phyloP scores from a whole-genome alignment of 2,888 invertebrate species.

The Laspeyria flexula region DNA sequence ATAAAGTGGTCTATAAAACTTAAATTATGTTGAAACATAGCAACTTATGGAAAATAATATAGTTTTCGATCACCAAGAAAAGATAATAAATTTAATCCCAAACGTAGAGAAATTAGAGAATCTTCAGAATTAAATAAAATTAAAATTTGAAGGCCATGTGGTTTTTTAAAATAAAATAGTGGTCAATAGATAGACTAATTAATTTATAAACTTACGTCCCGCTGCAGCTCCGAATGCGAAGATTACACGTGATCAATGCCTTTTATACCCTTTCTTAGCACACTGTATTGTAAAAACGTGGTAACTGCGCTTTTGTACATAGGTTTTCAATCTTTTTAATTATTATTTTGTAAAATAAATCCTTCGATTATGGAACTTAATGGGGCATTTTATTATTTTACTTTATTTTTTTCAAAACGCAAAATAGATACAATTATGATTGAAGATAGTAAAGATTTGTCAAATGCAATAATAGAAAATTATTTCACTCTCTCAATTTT shows the following conservation, averaged over 20 bases:
- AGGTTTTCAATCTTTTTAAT: not conserved
- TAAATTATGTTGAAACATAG: too few relatives aligned
- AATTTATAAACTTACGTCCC: conserved; percentile 39
- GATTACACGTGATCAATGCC: conserved; percentile 4
- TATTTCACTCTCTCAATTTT: too few relatives aligned
- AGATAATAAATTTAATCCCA: not conserved
- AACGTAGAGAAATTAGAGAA: not conserved
- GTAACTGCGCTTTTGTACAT: conserved; percentile 17
- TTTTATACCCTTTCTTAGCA: conserved; percentile 29
- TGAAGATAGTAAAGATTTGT: too few relatives aligned
- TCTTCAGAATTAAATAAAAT: not conserved
- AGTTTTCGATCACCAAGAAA: too few relatives aligned
- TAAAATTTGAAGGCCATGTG: not conserved
- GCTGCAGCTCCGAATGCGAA: conserved; percentile 44
- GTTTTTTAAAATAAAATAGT: conserved; percentile 4
- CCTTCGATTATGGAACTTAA: too few relatives aligned
- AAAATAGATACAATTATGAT: too few relatives aligned
- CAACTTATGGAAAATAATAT: too few relatives aligned
- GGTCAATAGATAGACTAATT: not conserved
- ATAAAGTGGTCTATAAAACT: too few relatives aligned
- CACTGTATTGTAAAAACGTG: conserved; percentile 10
- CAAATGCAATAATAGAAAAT: too few relatives aligned
- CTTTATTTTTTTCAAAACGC: too few relatives aligned
- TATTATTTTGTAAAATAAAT: too few relatives aligned
- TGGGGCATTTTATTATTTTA: too few relatives aligned